Conservation (phyloP, 1,140 invertebrate species). For the Drosophila tsacasi region DNA sequence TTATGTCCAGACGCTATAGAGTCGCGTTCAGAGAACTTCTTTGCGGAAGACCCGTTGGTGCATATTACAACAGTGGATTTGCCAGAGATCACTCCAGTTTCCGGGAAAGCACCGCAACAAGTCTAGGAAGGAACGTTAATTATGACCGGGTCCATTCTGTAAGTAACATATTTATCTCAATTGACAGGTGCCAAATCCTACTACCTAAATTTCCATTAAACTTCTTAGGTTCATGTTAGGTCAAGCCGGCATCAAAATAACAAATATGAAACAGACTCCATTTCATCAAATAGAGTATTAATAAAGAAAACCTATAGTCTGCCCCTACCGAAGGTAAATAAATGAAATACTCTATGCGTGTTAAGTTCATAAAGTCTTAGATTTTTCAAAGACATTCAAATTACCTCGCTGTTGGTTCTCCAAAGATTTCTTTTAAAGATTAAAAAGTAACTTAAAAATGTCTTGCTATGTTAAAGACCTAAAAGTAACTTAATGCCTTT, state of each 20-base stretch:
- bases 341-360: too few species aligned
- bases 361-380: background rate
- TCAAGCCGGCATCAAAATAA: constrained; percentile 40
- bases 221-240: constrained; percentile 45
- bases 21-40: constrained; percentile 91
- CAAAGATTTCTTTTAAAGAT: background rate
- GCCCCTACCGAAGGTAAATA: constrained; percentile 49
- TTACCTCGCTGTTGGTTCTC: background rate
- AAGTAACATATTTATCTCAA: constrained; percentile 14
- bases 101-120: constrained; percentile 85
- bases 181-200: background rate
- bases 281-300: constrained; percentile 43
- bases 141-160: constrained; percentile 71
- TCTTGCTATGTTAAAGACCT: background rate
- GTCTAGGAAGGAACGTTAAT: constrained; percentile 45
- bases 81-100: constrained; percentile 87
- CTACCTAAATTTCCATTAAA: background rate
- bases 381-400: background rate
- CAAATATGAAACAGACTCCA: constrained; percentile 20
- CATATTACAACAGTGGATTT: constrained; percentile 85
- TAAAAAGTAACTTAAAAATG: background rate
- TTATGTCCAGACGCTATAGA: constrained; percentile 94
- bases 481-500: background rate
- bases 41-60: constrained; percentile 85
- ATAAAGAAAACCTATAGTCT: constrained; percentile 61